These are phyloP conservation scores for Puntigrus tetrazona DNA, from an alignment of 2,113 vertebrate species.

Conservation along the genomic window DNA sequence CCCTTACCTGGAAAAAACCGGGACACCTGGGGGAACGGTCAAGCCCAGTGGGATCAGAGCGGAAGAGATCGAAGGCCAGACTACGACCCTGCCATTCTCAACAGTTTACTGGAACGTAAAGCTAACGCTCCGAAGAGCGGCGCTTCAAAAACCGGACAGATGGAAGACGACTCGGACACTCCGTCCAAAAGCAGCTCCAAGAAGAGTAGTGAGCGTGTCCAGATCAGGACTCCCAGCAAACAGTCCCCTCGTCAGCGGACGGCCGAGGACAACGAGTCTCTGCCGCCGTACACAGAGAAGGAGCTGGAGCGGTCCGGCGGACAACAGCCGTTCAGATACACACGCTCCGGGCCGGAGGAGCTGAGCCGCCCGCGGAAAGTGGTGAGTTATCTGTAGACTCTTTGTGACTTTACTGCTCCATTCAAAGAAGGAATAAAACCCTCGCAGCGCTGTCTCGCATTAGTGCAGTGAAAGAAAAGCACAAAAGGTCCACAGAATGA, in stretches of 20 bases:
- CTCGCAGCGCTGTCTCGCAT: background rate
- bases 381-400: slow-evolving; percentile 74
- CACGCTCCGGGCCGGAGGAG: slow-evolving; percentile 83
- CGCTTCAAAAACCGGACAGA: background rate
- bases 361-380: slow-evolving; percentile 84
- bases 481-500: background rate
- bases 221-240: slow-evolving; percentile 67
- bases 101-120: slow-evolving; percentile 84
- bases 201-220: slow-evolving; percentile 67
- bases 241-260: slow-evolving; percentile 65
- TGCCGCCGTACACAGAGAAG: slow-evolving; percentile 81
- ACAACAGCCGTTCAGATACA: slow-evolving; percentile 67
- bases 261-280: slow-evolving; percentile 71
- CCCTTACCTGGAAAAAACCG: slow-evolving; percentile 77
- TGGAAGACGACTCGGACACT: slow-evolving; percentile 78
- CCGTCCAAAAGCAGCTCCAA: slow-evolving; percentile 84
- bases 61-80: slow-evolving; percentile 71
- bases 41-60: slow-evolving; percentile 36
- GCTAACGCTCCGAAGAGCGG: slow-evolving; percentile 67
- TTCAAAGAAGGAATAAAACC: background rate
- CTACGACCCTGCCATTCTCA: slow-evolving; percentile 83
- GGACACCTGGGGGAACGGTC: slow-evolving; percentile 77
- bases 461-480: background rate
- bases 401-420: background rate
- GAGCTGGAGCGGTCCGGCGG: slow-evolving; percentile 74